Evolutionary conservation across 1,140 invertebrate genomes (phyloP), one percentile per base, ranked within the genome.

Genomic region (Drosophila mojavensis): DNA sequence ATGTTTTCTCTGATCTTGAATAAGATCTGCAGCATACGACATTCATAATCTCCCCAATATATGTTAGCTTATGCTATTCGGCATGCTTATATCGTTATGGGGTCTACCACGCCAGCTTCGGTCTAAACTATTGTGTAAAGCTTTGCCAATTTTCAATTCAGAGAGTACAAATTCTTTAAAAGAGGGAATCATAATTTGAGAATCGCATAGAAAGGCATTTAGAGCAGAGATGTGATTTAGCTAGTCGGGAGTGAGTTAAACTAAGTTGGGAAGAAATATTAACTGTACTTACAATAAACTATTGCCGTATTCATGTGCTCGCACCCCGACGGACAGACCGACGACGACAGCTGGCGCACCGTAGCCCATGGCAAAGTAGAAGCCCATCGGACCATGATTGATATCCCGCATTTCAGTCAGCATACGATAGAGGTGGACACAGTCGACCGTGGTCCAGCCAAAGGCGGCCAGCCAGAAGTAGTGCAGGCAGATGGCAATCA

Each of bases 241-340:
- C 17, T 17, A 17, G 17, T 17, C 17, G 17, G 17, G 17, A 17
- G 17, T 17, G 17, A 17, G 17, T 17, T 17, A 17, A 17, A 17
- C 17, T 17, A 0, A 17, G 17, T 17, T 17, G 17, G 17, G 1
- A 17, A 17, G 17, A 17, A 17, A 17, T 17, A 17, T 17, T 17
- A 17, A 13, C 11, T 51, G 67, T 78, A 96, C 97, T 96, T 94
- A 98, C 97, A 98, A 98, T 70, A 97, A 95, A 80, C 96, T 96
- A 91, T 98, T 98, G 71, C 98, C 98, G 92, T 99, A 99, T 89
- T 98, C 97, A 91, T 98, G 97, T n/a, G 97, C 97, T 50, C 97
- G 94, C 0, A 99, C 97, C 0, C 97, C 97, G 15, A 98, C 97
- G 24, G 98, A 96, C 5, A 99, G 93, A 43, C 97, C 97, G 5